A percentile compares a stretch with the other conserved stretches of the same genome.
These are phyloP conservation scores for Eilema sororculum DNA, from an alignment of 2,888 invertebrate genomes.

Conservation along the genomic window DNA sequence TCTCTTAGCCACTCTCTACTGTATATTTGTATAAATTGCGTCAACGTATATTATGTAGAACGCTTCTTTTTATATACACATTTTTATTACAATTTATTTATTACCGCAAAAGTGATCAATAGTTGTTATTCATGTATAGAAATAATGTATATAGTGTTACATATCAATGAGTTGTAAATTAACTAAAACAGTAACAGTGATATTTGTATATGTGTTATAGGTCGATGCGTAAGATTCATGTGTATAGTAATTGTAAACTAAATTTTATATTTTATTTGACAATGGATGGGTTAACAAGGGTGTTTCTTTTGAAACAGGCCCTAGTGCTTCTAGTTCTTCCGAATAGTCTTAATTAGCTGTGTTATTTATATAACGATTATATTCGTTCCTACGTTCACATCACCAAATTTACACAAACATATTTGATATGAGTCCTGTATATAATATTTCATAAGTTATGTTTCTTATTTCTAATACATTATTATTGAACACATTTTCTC, in stretches of 20 bases:
- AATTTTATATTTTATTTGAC: constrained; percentile 32
- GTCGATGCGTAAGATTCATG: constrained; percentile 35
- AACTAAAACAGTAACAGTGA: constrained; percentile 42
- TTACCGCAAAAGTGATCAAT: constrained; percentile 44
- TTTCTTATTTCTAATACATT: constrained; percentile 20
- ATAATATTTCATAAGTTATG: constrained; percentile 27
- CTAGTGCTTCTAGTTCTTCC: constrained; percentile 56
- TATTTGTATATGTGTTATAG: constrained; percentile 58
- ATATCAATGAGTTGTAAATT: constrained; percentile 73
- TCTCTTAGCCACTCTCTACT: constrained; percentile 35
- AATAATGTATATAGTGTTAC: constrained; percentile 74
- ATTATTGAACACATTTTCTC: constrained; percentile 17
- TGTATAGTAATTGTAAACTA: constrained; percentile 46
- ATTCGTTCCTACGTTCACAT: constrained; percentile 34
- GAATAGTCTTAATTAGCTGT: constrained; percentile 26
- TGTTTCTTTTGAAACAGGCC: constrained; percentile 46
- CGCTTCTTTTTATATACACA: constrained; percentile 54
- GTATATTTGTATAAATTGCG: constrained; percentile 60
- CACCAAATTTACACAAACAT: constrained; percentile 21
- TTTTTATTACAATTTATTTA: constrained; percentile 61
- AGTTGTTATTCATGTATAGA: constrained; percentile 53
- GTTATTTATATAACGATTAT: constrained; percentile 32
- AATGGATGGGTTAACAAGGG: constrained; percentile 35
- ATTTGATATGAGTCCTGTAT: constrained; percentile 17
- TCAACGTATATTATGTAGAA: constrained; percentile 49